A percentile compares a stretch with the other conserved stretches of the same genome.
phyloP scores from a whole-genome alignment of 2,888 invertebrate species.

The Epinotia demarniana region DNA sequence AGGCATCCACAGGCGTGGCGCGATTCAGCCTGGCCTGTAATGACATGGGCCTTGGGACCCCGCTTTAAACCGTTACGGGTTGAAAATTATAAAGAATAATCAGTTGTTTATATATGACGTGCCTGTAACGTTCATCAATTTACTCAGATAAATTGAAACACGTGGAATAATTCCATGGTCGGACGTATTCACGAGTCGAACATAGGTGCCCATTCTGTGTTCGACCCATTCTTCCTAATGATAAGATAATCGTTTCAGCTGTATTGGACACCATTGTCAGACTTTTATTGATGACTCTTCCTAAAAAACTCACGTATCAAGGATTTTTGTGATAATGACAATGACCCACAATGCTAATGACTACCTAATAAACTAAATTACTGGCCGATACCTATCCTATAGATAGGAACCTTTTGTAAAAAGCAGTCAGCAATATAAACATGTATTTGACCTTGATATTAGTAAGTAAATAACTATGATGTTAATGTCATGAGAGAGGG shows the following conservation, averaged over 20 bases:
- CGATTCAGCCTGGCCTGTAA: too few species aligned
- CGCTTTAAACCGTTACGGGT: too few species aligned
- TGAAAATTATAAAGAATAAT: too few species aligned
- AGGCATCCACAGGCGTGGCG: too few species aligned
- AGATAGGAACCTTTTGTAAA: not conserved
- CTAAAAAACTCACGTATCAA: constrained; percentile 8
- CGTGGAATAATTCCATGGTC: not conserved
- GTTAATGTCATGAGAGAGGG: too few species aligned
- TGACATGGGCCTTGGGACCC: too few species aligned
- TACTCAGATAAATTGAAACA: not conserved
- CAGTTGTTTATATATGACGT: not conserved
- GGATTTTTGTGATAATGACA: not conserved
- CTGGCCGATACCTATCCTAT: not conserved
- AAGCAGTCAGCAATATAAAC: not conserved
- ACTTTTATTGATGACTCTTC: constrained; percentile 3
- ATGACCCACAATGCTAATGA: constrained; percentile 26
- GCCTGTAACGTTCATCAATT: not conserved
- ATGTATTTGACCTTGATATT: not conserved
- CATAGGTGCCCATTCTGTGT: too few species aligned
- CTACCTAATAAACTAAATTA: constrained; percentile 8
- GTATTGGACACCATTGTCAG: not conserved
- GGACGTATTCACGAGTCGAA: too few species aligned
- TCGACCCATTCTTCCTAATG: constrained; percentile 15
- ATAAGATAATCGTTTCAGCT: constrained; percentile 17
- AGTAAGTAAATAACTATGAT: not conserved